A percentile compares a stretch with the other conserved stretches of the same genome.
Conservation (phyloP, 2,888 invertebrate genomes). For the Meganola albula region DNA sequence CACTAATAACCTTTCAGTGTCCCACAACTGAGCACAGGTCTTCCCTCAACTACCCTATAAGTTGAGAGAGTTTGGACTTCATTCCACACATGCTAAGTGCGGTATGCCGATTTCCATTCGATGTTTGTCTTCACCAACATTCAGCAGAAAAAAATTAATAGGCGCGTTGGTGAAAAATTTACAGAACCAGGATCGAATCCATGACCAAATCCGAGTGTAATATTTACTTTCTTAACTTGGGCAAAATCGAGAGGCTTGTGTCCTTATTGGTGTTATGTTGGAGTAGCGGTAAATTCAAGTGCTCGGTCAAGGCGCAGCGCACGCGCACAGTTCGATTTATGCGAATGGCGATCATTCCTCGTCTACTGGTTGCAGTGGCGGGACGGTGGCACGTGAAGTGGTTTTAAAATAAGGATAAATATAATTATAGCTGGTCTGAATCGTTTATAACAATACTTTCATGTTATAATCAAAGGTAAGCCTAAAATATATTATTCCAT, state of each 20-base stretch:
- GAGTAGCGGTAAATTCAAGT: slow-evolving; percentile 64
- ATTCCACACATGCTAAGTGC: too few relatives aligned
- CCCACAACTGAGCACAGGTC: too few relatives aligned
- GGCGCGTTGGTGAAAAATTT: too few relatives aligned
- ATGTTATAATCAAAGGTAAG: too few relatives aligned
- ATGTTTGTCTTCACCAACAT: too few relatives aligned
- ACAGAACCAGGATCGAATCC: background rate
- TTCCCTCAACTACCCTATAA: too few relatives aligned
- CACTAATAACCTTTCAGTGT: too few relatives aligned
- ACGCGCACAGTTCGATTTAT: slow-evolving; percentile 24
- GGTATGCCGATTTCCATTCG: too few relatives aligned
- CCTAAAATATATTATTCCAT: too few relatives aligned
- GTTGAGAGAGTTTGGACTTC: too few relatives aligned
- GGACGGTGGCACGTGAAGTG: slow-evolving; percentile 30
- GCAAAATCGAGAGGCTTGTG: slow-evolving; percentile 18
- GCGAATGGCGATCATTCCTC: slow-evolving; percentile 40
- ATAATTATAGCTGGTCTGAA: background rate
- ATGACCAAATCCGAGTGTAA: background rate
- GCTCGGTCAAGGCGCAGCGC: slow-evolving; percentile 51
- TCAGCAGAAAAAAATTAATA: too few relatives aligned
- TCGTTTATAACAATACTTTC: too few relatives aligned
- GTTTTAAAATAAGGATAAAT: background rate
- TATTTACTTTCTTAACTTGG: background rate
- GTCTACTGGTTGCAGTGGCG: slow-evolving; percentile 30
- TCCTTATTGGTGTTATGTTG: slow-evolving; percentile 54